phyloP scores from a whole-genome alignment of 2,797 vertebrate species.

The Alectoris magna region DNA sequence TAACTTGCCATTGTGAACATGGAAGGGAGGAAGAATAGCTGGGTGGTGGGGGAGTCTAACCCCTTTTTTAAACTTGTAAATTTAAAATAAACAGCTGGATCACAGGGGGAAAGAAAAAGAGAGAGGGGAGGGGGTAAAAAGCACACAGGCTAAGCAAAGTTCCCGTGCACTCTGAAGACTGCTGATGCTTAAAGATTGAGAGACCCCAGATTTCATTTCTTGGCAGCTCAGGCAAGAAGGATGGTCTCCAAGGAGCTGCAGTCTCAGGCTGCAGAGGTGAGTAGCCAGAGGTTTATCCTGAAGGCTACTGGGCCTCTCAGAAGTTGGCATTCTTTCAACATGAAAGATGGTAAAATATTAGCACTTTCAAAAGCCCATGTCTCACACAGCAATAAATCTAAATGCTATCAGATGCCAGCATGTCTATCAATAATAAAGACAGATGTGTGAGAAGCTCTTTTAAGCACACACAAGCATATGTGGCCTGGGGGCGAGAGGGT shows the following conservation, averaged over 20 bases:
- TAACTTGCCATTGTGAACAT: not conserved
- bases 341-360: constrained; percentile 31
- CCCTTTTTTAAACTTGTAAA: not conserved
- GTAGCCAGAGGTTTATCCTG: constrained; percentile 47
- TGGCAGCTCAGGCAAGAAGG: constrained; percentile 38
- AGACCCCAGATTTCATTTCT: constrained; percentile 55
- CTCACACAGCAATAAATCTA: not conserved
- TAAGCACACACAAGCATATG: not conserved
- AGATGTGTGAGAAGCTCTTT: constrained; percentile 37
- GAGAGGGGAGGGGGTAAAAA: not conserved
- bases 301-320: constrained; percentile 50
- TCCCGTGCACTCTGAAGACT: not conserved
- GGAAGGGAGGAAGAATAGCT: not conserved
- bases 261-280: constrained; percentile 39
- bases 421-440: constrained; percentile 38
- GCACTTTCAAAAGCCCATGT: not conserved
- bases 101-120: not conserved
- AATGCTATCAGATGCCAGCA: constrained; percentile 6
- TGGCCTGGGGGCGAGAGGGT: not conserved
- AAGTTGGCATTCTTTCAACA: constrained; percentile 24
- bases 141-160: constrained; percentile 30
- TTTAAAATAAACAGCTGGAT: constrained; percentile 21
- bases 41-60: not conserved
- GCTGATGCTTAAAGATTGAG: constrained; percentile 60
- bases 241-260: constrained; percentile 35